Percentiles rank a stretch among this genome's conserved stretches.
Conservation (phyloP, 2,888 invertebrate genomes). For the Aphidius colemani region DNA sequence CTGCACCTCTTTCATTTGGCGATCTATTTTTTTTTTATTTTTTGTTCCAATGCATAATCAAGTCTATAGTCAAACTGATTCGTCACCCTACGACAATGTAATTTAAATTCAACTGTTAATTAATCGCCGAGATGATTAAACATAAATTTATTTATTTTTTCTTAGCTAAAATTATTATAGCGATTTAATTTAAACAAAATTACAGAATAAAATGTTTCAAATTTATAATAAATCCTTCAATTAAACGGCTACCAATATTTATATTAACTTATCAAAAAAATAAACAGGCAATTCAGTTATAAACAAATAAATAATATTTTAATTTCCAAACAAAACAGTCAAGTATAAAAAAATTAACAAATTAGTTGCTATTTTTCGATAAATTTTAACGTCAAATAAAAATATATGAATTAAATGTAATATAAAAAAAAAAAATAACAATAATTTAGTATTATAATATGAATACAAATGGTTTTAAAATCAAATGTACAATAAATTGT, state of each 20-base stretch:
- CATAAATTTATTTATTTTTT: not conserved
- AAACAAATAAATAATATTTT: too few species aligned
- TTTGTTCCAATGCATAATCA: not conserved
- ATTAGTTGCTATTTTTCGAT: not conserved
- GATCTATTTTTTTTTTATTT: too few species aligned
- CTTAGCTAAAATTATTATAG: too few species aligned
- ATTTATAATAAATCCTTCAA: too few species aligned
- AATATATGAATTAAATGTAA: too few species aligned
- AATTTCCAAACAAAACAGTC: not conserved
- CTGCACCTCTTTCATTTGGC: constrained; percentile 16
- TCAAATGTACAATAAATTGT: not conserved
- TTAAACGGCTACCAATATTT: not conserved
- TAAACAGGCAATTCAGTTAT: too few species aligned
- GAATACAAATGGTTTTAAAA: too few species aligned
- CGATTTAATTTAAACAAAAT: too few species aligned
- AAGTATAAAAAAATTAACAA: not conserved
- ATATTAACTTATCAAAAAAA: too few species aligned
- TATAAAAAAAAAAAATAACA: too few species aligned
- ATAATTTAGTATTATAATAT: too few species aligned
- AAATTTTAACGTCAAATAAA: not conserved
- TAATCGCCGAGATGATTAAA: constrained; percentile 37
- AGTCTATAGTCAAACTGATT: constrained; percentile 39
- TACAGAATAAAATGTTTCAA: not conserved
- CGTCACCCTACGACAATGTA: constrained; percentile 53
- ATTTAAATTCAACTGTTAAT: constrained; percentile 47